Base-by-base conservation (phyloP, 2,797 vertebrate species). In the Sebastes vulpes region DNA sequence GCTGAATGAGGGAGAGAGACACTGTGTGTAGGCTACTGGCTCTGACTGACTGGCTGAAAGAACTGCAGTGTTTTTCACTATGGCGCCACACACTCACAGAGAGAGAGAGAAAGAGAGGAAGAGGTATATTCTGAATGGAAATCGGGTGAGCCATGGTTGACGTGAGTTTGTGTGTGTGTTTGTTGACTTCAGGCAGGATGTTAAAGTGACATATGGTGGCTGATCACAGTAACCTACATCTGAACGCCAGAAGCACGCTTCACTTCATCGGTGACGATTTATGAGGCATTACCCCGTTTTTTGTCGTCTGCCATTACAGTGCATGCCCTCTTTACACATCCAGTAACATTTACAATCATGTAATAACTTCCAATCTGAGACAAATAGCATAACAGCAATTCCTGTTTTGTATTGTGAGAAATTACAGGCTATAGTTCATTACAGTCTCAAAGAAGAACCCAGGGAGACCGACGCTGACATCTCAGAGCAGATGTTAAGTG, bases 11-110 rank as follows among this genome's bases (percentile, higher is more conserved):
- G 54, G 71, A 81, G 86, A 77, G 85, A 89, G 75, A 86, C 63
- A 29, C 80, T 65, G 86, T 78, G 84, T 82, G 75, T 59, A 84
- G 83, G 89, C 90, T 90, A 65, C 85, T 61, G 89, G 88, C 85
- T 85, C 79, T 84, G 86, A 93, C 76, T 89, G 90, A 91, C 85
- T 81, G 90, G 81, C 90, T 93, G 81, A 80, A 89, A 90, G 92
- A 95, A 89, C 95, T 93, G 93, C 94, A 92, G 91, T 91, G 83
- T 80, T 91, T 92, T 90, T 92, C 88, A 92, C 87, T 84, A 85
- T 87, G 83, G 85, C 79, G 79, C 86, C 86, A 91, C 87, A 90
- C 78, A 73, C 79, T 72, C 10, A 35, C 23, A 75, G 59, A 76
- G 56, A 81, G 85, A 72, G 70, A 79, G 65, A 66, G 60, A 59